Evolutionary conservation across 2,797 vertebrate genomes (phyloP).

Genomic region (Cyprinella venusta): DNA sequence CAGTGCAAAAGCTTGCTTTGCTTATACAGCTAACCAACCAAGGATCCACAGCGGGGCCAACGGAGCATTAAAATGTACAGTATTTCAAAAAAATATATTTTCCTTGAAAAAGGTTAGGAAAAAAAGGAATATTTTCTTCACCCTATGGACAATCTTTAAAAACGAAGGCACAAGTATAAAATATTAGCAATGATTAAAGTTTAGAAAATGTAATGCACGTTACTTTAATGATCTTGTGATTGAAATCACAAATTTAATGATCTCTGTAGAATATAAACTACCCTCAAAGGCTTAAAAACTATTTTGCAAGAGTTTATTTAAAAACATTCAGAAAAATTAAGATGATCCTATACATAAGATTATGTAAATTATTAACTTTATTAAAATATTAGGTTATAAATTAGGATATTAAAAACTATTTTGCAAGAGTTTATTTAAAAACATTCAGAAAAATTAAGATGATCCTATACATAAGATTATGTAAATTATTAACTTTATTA

Average conservation of each 20-base stretch:
- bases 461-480: no score
- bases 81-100: neutral
- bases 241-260: slow-evolving; percentile 66
- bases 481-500: neutral
- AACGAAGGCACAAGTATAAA: neutral
- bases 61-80: neutral
- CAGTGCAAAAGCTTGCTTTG: slow-evolving; percentile 11
- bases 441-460: neutral
- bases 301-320: neutral
- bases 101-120: neutral
- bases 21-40: slow-evolving; percentile 2
- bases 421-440: neutral
- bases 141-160: neutral
- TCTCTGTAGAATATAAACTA: slow-evolving; percentile 15
- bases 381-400: neutral
- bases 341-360: no score
- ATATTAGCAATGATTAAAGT: slow-evolving; percentile 44
- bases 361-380: neutral
- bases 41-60: neutral
- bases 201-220: slow-evolving; percentile 70
- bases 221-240: slow-evolving; percentile 71
- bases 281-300: neutral
- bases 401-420: neutral
- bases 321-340: neutral
- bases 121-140: neutral